Evolutionary conservation across 2,113 vertebrate species (phyloP).

Genomic region (Phasianus colchicus): DNA sequence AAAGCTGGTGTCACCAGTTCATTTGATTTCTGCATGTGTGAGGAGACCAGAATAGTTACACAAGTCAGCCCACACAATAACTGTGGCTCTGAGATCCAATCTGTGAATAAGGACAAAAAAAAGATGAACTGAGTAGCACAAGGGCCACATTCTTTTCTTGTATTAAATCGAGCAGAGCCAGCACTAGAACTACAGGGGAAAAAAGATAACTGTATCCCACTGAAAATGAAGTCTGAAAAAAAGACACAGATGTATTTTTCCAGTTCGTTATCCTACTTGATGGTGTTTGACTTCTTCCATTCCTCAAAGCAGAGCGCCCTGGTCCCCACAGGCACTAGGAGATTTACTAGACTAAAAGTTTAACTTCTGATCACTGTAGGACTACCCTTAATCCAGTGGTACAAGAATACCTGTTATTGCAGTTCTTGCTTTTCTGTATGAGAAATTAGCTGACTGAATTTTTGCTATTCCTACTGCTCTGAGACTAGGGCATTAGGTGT

Average conservation of each 20-base stretch:
- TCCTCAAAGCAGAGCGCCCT: not conserved
- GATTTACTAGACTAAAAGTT: not conserved
- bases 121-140: not conserved
- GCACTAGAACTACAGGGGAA: not conserved
- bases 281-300: not conserved
- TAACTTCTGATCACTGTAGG: not conserved
- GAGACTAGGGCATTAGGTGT: not conserved
- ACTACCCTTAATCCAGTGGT: not conserved
- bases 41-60: not conserved
- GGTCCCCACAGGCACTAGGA: accelerated
- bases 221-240: not conserved
- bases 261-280: not conserved
- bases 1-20: not conserved
- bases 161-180: not conserved
- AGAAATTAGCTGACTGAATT: not conserved
- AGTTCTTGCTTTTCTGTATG: not conserved
- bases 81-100: not conserved
- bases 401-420: not conserved
- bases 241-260: not conserved
- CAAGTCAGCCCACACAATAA: not conserved
- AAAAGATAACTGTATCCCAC: not conserved
- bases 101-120: accelerated
- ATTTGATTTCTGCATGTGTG: not conserved
- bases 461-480: not conserved
- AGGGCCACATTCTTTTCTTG: not conserved